A percentile compares a stretch with the other conserved stretches of the same genome.
These are phyloP conservation scores for Crepidodera aurea DNA, from an alignment of 2,888 invertebrate genomes.

Conservation along the genomic window DNA sequence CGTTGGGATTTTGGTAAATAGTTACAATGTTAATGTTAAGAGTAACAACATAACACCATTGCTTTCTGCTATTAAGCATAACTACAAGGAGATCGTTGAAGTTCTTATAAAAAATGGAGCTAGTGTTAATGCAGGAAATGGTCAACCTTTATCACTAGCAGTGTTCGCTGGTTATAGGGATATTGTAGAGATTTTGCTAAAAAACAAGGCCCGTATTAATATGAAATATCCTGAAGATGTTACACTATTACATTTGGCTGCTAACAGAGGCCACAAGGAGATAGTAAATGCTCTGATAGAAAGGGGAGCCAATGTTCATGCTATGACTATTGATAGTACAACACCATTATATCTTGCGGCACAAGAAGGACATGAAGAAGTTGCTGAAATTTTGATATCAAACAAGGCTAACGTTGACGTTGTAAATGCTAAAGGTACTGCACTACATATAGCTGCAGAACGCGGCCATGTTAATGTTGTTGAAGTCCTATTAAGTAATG, in stretches of 20 bases:
- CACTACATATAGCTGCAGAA: constrained; percentile 69
- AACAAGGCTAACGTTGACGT: background rate
- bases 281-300: background rate
- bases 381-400: background rate
- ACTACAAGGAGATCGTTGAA: constrained; percentile 48
- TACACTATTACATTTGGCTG: background rate
- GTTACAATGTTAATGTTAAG: background rate
- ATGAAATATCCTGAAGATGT: background rate
- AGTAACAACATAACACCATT: background rate
- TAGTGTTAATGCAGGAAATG: background rate
- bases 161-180: background rate
- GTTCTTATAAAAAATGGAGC: constrained; percentile 50
- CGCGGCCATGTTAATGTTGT: constrained; percentile 59
- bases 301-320: background rate
- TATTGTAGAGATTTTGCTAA: constrained; percentile 3
- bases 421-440: constrained; percentile 53
- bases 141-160: background rate
- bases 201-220: constrained; percentile 44
- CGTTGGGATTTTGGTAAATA: background rate
- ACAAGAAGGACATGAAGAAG: background rate
- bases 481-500: constrained; percentile 59
- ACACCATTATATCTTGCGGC: background rate
- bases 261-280: background rate
- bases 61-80: background rate
- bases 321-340: background rate